These are phyloP conservation scores for Margaritifera margaritifera DNA, from an alignment of 2,888 invertebrate species.

Conservation along the genomic window DNA sequence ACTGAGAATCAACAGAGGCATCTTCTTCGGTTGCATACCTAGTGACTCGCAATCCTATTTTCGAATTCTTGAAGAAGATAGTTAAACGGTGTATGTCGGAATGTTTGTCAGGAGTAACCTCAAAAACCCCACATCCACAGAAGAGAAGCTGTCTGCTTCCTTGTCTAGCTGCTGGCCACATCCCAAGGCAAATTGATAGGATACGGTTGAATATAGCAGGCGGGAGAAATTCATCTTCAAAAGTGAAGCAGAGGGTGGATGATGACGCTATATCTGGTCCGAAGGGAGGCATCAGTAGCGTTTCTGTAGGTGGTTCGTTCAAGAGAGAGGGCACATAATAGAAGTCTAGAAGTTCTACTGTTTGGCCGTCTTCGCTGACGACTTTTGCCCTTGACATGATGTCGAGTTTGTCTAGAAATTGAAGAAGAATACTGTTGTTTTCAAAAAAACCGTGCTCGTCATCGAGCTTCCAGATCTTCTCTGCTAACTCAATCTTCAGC, in stretches of 20 bases:
- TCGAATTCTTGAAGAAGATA: constrained; percentile 24
- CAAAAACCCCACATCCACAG: constrained; percentile 32
- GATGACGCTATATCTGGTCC: constrained; percentile 9
- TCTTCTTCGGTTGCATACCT: constrained; percentile 16
- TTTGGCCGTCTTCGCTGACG: constrained; percentile 21
- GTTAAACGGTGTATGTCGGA: constrained; percentile 23
- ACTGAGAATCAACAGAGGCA: constrained; percentile 9
- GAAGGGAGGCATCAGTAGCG: constrained; percentile 3
- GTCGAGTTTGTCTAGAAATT: constrained; percentile 24
- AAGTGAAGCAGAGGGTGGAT: constrained; percentile 21
- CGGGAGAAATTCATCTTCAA: constrained; percentile 25
- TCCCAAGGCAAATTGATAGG: constrained; percentile 19
- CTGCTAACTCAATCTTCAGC: constrained; percentile 18
- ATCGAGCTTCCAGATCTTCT: constrained; percentile 26
- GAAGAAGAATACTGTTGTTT: constrained; percentile 21
- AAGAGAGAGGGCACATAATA: constrained; percentile 29
- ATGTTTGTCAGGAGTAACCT: constrained; percentile 14
- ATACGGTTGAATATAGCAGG: constrained; percentile 28
- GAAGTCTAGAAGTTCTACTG: constrained; percentile 10
- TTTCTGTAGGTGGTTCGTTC: constrained; percentile 11
- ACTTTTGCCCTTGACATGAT: constrained; percentile 24
- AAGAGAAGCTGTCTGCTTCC: constrained; percentile 18
- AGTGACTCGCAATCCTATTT: constrained; percentile 24
- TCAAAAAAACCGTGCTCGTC: constrained; percentile 20
- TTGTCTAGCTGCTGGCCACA: constrained; percentile 27